Conservation (phyloP, 2,888 invertebrate genomes). For the Melieria picta region DNA sequence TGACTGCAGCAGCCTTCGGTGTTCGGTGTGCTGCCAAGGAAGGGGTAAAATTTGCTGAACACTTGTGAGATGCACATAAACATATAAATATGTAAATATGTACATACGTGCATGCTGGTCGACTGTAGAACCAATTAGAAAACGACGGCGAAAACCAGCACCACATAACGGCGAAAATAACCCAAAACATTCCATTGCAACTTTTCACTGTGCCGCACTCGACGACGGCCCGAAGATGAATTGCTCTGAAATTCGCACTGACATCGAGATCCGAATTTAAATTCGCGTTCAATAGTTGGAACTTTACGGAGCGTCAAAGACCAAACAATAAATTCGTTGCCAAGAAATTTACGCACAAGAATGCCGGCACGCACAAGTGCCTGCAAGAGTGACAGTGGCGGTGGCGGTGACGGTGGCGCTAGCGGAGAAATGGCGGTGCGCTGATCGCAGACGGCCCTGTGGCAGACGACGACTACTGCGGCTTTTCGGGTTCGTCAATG, state of each 20-base stretch:
- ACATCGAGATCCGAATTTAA: not conserved
- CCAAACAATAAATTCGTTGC: conserved; percentile 1
- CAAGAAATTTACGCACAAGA: conserved; percentile 11
- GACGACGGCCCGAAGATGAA: not conserved
- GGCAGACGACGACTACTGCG: conserved; percentile 8
- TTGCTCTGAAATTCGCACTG: not conserved
- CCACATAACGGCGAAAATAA: too few species aligned
- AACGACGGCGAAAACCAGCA: too few species aligned
- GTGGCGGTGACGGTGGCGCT: not conserved
- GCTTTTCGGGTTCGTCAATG: conserved; percentile 15
- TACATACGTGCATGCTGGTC: too few species aligned
- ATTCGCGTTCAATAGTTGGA: not conserved
- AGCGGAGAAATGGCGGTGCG: not conserved
- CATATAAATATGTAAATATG: too few species aligned
- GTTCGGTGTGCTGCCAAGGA: too few species aligned
- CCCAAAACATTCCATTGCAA: too few species aligned
- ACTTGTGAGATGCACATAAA: too few species aligned
- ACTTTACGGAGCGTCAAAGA: conserved; percentile 2
- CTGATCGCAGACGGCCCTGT: not conserved
- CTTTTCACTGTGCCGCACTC: too few species aligned
- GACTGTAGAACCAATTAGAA: too few species aligned
- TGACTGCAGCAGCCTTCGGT: too few species aligned
- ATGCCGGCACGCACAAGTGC: not conserved
- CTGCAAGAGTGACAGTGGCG: conserved; percentile 1
- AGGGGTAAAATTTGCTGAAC: too few species aligned